phyloP scores from a whole-genome alignment of 2,113 vertebrate genomes.

The Phaethornis superciliosus region DNA sequence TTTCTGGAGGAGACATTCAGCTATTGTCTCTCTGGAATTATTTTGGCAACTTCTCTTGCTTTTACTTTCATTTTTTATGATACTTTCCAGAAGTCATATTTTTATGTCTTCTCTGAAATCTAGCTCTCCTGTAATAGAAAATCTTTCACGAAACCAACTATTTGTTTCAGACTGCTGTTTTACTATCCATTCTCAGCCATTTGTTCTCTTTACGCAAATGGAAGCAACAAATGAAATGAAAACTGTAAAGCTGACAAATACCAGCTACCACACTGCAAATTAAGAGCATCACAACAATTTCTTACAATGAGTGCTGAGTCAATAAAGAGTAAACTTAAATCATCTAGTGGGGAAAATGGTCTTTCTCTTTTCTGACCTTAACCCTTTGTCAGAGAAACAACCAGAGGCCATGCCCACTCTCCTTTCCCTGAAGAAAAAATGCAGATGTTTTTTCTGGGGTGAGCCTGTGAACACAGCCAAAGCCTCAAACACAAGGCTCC shows the following conservation, averaged over 20 bases:
- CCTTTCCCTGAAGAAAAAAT: not conserved
- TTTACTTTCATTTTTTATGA: not conserved
- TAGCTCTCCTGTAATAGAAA: not conserved
- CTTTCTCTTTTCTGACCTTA: not conserved
- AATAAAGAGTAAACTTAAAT: not conserved
- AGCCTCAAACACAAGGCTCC: not conserved
- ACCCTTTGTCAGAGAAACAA: not conserved
- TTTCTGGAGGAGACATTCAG: not conserved
- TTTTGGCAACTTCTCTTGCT: not conserved
- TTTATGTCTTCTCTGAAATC: not conserved
- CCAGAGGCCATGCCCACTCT: not conserved
- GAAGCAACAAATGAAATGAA: not conserved
- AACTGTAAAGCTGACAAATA: not conserved
- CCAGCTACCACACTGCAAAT: not conserved
- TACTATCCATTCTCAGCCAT: not conserved
- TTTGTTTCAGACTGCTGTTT: not conserved
- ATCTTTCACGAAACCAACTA: not conserved
- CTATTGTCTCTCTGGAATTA: not conserved
- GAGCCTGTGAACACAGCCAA: too few species aligned
- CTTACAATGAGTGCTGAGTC: not conserved
- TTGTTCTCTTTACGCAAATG: slow-evolving; percentile 13
- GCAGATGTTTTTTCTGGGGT: not conserved
- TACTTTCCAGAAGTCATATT: not conserved
- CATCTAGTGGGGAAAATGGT: not conserved
- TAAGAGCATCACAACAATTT: not conserved